Conservation (phyloP, 2,797 vertebrate genomes). For the Falco columbarius region DNA sequence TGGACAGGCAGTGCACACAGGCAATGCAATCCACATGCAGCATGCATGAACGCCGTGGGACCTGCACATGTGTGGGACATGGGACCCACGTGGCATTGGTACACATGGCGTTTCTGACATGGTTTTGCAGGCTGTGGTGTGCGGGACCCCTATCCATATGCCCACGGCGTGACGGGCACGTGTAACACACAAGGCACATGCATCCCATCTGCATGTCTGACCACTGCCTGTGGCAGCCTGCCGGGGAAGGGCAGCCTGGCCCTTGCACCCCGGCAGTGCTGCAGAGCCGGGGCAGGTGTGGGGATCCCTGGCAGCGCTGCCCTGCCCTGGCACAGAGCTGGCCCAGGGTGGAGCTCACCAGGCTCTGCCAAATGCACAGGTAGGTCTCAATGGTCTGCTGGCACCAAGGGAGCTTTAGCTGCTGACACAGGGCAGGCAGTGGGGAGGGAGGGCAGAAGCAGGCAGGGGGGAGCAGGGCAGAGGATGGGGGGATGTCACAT, state of each 20-base stretch:
- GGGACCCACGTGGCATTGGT: not conserved
- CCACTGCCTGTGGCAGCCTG: not conserved
- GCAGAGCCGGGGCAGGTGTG: not conserved
- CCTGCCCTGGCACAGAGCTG: not conserved
- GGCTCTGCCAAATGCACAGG: not conserved
- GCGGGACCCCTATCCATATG: not conserved
- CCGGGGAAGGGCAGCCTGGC: not conserved
- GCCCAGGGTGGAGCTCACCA: not conserved
- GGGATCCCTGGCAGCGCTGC: not conserved
- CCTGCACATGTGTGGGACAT: accelerated
- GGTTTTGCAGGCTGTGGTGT: not conserved
- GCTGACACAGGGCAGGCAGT: not conserved
- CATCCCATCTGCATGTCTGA: not conserved
- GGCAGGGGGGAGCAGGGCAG: not conserved
- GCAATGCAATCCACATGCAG: not conserved
- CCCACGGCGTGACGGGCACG: not conserved
- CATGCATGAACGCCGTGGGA: not conserved
- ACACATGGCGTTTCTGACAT: not conserved
- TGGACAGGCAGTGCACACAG: not conserved
- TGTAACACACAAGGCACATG: accelerated
- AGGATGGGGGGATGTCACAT: not conserved
- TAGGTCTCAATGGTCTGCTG: constrained; percentile 44
- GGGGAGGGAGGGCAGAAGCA: not conserved
- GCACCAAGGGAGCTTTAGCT: not conserved
- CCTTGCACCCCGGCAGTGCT: not conserved